Evolutionary conservation across 2,113 vertebrate species (phyloP).

Genomic region (Tinamus guttatus): DNA sequence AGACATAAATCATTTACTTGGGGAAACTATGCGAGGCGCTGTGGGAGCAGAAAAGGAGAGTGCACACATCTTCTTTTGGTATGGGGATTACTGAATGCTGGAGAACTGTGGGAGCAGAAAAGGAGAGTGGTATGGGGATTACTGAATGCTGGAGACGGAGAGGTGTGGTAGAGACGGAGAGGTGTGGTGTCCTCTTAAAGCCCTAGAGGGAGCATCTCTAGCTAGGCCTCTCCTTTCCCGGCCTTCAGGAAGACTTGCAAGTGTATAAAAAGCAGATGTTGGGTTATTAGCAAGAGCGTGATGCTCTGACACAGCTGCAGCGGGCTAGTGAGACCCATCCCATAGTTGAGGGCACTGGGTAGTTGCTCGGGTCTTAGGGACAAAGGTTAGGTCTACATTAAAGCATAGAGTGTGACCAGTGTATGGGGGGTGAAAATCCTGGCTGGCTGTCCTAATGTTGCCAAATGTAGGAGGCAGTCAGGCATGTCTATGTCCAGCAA

Average conservation of each 20-base stretch:
- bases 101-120: neutral
- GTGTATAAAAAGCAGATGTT: neutral
- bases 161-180: neutral
- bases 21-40: neutral
- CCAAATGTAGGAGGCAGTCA: neutral
- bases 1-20: neutral
- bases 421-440: neutral
- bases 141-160: neutral
- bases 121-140: neutral
- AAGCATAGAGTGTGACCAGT: neutral
- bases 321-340: neutral
- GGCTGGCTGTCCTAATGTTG: neutral
- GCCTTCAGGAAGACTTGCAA: neutral
- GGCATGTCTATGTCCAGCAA: neutral
- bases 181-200: neutral
- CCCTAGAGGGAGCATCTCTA: neutral
- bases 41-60: neutral
- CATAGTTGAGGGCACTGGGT: neutral
- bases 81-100: neutral
- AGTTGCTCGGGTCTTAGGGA: neutral
- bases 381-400: accelerated
- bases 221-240: neutral
- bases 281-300: neutral
- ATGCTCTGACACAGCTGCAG: accelerated
- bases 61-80: neutral